Evolutionary conservation across 2,888 invertebrate species (phyloP).

Genomic region (Nephrotoma flavescens): DNA sequence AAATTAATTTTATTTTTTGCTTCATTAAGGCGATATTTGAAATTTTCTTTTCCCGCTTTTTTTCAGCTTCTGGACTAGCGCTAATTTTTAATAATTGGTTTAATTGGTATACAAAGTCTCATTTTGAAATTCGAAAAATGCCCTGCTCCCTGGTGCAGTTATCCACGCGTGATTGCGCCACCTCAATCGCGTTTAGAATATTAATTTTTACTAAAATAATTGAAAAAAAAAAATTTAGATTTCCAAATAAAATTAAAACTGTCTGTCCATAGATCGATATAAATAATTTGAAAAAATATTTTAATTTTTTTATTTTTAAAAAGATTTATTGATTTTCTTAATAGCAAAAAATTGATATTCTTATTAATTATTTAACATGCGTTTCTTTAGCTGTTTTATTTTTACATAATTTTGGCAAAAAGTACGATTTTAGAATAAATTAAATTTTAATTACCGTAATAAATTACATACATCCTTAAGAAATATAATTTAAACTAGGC

Average conservation of each 20-base stretch:
- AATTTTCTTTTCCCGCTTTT: too few species aligned
- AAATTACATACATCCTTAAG: neutral
- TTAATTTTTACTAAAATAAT: neutral
- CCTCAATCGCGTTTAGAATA: too few species aligned
- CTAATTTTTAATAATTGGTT: too few species aligned
- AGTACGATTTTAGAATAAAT: neutral
- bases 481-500: neutral
- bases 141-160: too few species aligned
- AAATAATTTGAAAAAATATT: neutral
- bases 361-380: neutral
- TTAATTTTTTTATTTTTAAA: neutral
- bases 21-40: too few species aligned
- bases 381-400: neutral
- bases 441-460: neutral
- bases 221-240: neutral
- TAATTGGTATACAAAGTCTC: too few species aligned
- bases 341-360: neutral
- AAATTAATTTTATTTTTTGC: too few species aligned
- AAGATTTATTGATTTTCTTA: neutral
- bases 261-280: neutral
- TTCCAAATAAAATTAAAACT: neutral
- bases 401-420: neutral
- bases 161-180: too few species aligned
- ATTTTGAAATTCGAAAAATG: too few species aligned
- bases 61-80: too few species aligned